Evolutionary conservation across 2,113 vertebrate genomes (phyloP).

Genomic region (Periophthalmus modestus): DNA sequence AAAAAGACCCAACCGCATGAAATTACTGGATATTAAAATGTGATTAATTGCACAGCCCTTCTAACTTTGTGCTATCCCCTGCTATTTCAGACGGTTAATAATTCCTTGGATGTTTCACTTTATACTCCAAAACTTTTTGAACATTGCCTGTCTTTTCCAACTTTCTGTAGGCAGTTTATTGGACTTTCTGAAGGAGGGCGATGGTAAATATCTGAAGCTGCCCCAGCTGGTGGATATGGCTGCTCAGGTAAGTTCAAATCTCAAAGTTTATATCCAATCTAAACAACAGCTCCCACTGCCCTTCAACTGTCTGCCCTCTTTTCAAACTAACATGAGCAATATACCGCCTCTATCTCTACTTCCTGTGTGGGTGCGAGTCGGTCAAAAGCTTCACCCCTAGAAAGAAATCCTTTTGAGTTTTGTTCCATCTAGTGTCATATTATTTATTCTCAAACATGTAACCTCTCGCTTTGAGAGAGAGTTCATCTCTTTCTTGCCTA

Average conservation of each 20-base stretch:
- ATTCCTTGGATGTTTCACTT: background rate
- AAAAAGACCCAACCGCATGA: no score
- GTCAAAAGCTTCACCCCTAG: slow-evolving; percentile 20
- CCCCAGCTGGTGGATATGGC: slow-evolving; percentile 98
- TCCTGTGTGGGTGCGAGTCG: slow-evolving; percentile 16
- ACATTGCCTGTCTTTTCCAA: slow-evolving; percentile 14
- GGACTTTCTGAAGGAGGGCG: slow-evolving; percentile 97
- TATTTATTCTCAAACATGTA: slow-evolving; percentile 48
- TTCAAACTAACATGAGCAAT: slow-evolving; percentile 4
- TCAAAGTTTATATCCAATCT: background rate
- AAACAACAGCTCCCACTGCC: slow-evolving; percentile 9
- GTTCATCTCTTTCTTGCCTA: slow-evolving; percentile 6
- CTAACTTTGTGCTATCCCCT: background rate
- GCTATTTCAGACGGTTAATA: background rate
- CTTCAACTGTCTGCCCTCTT: slow-evolving; percentile 24
- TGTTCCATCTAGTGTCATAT: slow-evolving; percentile 51
- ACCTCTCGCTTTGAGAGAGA: slow-evolving; percentile 20
- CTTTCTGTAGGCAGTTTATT: slow-evolving; percentile 86
- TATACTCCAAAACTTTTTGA: background rate
- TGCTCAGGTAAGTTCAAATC: slow-evolving; percentile 85
- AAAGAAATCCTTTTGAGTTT: slow-evolving; percentile 29
- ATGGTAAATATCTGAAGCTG: slow-evolving; percentile 94
- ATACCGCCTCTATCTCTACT: background rate
- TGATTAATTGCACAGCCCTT: background rate
- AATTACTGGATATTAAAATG: no score